Conservation (phyloP, 2,888 invertebrate species). For the Melanotus villosus region DNA sequence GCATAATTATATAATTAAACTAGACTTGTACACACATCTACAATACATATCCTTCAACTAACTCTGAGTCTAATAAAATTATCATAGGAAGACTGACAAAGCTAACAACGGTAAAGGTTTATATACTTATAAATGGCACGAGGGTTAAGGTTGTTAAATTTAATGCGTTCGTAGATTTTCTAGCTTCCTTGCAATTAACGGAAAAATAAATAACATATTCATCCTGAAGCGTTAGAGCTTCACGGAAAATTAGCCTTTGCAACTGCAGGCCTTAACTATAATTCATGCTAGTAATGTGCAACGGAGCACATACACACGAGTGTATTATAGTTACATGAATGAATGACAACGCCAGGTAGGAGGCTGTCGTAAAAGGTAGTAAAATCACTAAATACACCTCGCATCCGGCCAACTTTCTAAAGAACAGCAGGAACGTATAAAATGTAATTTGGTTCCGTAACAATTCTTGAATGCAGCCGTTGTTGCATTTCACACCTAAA, state of each 20-base stretch:
- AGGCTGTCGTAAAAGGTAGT: constrained; percentile 37
- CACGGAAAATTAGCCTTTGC: constrained; percentile 26
- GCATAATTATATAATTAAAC: too few relatives aligned
- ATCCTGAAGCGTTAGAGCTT: constrained; percentile 11
- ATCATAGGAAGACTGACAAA: too few relatives aligned
- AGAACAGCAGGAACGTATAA: constrained; percentile 45
- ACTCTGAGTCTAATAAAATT: too few relatives aligned
- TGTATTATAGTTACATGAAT: constrained; percentile 12
- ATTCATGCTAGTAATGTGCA: constrained; percentile 30
- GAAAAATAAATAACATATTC: constrained; percentile 4
- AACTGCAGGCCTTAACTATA: constrained; percentile 23
- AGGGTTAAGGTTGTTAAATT: too few relatives aligned
- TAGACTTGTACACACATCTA: too few relatives aligned
- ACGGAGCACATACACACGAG: constrained; percentile 27
- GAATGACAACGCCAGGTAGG: constrained; percentile 38
- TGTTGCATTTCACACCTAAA: constrained; percentile 42
- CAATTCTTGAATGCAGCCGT: constrained; percentile 33
- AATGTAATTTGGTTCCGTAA: constrained; percentile 44
- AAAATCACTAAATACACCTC: constrained; percentile 44
- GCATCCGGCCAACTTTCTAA: constrained; percentile 42
- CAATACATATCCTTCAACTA: too few relatives aligned
- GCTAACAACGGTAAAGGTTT: too few relatives aligned
- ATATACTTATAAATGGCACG: too few relatives aligned
- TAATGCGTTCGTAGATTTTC: not conserved
- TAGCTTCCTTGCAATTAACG: not conserved